Evolutionary conservation across 2,888 invertebrate species (phyloP), one percentile per base, ranked within the genome.

Genomic region (Polymixis lichenea): DNA sequence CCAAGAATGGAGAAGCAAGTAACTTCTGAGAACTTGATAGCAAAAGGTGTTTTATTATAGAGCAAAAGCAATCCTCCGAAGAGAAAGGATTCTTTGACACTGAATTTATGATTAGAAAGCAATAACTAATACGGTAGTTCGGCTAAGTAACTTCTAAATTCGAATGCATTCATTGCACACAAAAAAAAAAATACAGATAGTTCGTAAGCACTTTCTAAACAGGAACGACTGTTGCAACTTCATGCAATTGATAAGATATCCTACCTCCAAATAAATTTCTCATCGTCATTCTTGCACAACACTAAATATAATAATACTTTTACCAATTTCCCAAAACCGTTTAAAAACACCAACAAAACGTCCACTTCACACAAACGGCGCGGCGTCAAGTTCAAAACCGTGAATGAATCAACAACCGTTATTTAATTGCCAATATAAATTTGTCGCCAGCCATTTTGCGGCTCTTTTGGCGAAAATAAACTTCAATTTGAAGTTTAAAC

Each of bases 361-460:
- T 66, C 62, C 65, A 28, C n/a, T 53, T 7, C 38, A 58, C 32
- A 62, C 70, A 58, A 84, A 75, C 72, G 32, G 1, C 58, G 38
- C 46, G 25, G 60, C 67, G 49, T 72, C 66, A 80, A 70, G 32
- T 74, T 67, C 73, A 75, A 76, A 75, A 62, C 76, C 76, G 78
- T 86, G 82, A 74, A 82, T 82, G 87, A 78, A 83, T 75, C 84
- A 72, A 79, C 83, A 82, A 84, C 85, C 80, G 87, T 83, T 83
- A 87, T 80, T 86, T 86, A 84, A 88, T 88, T 85, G 84, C 70
- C 78, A 83, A 83, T 80, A 85, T 83, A 79, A 88, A 85, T 77
- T 83, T 78, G 85, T 83, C 83, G 81, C 77, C 81, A 61, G 70
- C 61, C 38, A 74, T 72, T 80, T 65, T 58, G 71, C 70, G 68